Evolutionary conservation across 2,113 vertebrate species (phyloP).

Genomic region (Petromus typicus): DNA sequence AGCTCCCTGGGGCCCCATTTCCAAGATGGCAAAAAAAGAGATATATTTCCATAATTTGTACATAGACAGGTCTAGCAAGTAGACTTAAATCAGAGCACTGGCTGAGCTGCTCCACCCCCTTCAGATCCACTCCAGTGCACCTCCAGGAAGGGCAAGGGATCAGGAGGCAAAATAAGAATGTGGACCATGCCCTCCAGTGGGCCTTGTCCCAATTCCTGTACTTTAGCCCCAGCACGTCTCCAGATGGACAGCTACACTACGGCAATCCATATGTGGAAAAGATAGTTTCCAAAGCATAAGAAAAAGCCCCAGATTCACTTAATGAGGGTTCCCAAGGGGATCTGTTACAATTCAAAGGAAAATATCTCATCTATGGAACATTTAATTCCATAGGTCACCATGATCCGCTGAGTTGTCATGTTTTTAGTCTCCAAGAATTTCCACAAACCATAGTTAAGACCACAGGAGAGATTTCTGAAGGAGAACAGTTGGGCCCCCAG

Average conservation of each 20-base stretch:
- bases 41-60: background rate
- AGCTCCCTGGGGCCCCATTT: conserved; percentile 64
- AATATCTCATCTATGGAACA: background rate
- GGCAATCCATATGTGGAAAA: background rate
- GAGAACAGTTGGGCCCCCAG: background rate
- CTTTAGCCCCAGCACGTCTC: background rate
- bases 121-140: background rate
- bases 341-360: background rate
- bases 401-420: background rate
- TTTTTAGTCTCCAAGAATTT: background rate
- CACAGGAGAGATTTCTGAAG: background rate
- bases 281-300: background rate
- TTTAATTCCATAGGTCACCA: background rate
- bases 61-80: background rate
- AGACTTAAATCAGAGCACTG: background rate
- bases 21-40: conserved; percentile 58
- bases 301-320: background rate
- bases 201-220: background rate
- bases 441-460: background rate
- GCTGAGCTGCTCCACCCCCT: background rate
- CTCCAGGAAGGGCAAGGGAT: background rate
- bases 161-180: background rate
- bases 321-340: background rate
- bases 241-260: background rate
- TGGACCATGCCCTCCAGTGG: fast-evolving